Evolutionary conservation across 2,888 invertebrate genomes (phyloP), one percentile per base, ranked within the genome.

Genomic region (Drosophila percnosoma): DNA sequence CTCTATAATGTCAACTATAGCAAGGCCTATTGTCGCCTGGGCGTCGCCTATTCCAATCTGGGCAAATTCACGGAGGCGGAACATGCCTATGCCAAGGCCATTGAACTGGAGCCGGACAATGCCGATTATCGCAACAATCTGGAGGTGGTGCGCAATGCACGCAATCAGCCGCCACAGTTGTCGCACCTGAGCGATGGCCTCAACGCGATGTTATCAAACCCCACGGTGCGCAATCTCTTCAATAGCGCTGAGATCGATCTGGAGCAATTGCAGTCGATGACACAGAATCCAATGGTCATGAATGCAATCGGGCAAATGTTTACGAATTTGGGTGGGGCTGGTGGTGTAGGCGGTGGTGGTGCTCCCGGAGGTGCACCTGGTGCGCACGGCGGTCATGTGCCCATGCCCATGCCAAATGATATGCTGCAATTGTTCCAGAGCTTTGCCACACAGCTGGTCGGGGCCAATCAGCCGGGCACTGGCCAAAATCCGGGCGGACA

Each of bases 1-100:
- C 95, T 95, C 38, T 95, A 99, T 82, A 98, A 99, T 93, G 96
- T 98, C 0, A 95, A 95, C 73, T 99, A 99, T 93, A 96, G 98
- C 86, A 99, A 99, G 94, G 99, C 99, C 6, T 98, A 98, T 93
- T 98, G 98, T 2, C 95, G 99, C 69, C 95, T 99, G 92, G 99
- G 93, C 5, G 92, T 98, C 64, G 98, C 98, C 1, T 96, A 97
- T 88, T 96, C 97, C 0, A 97, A 96, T 91, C 93, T 98, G 74
- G 96, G 97, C 72, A 95, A 96, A 82, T 97, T 96, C 92, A 95
- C 95, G 68, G 96, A 98, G 91, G 99, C 99, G 0, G 95, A 96
- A 73, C 95, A 96, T 62, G 97, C 98, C 18, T 99, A 98, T 93
- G 95, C 96, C 75, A 97, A 96, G 87, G 99, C 99, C 2, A 93